Percentiles rank a stretch among this genome's conserved stretches.
phyloP scores from a whole-genome alignment of 2,888 invertebrate species.

The Chalcosyrphus nemorum region DNA sequence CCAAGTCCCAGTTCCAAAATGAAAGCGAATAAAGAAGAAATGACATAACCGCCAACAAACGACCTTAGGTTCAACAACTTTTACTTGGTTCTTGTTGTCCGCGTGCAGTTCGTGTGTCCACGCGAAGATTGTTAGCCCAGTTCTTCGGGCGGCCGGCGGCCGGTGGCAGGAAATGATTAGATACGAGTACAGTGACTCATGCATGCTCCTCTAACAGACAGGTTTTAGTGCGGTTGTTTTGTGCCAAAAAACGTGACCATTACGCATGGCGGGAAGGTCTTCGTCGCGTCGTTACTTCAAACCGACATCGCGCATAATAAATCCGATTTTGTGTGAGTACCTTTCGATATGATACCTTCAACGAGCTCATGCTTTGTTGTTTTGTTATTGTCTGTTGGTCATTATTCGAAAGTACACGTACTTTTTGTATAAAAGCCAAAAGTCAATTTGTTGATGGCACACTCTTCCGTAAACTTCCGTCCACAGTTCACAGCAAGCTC shows the following conservation, averaged over 20 bases:
- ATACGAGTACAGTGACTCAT: constrained; percentile 49
- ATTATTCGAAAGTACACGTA: constrained; percentile 20
- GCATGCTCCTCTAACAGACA: constrained; percentile 24
- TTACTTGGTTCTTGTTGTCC: constrained; percentile 38
- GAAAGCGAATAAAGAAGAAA: constrained; percentile 39
- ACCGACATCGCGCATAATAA: constrained; percentile 58
- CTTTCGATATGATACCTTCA: constrained; percentile 45
- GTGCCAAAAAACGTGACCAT: constrained; percentile 63
- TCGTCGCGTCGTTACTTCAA: constrained; percentile 36
- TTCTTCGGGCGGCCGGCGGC: constrained; percentile 18
- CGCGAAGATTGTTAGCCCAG: neutral
- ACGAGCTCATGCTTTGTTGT: constrained; percentile 2
- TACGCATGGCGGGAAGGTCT: constrained; percentile 57
- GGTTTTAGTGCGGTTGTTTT: constrained; percentile 33
- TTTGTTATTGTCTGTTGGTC: constrained; percentile 7
- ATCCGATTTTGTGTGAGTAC: constrained; percentile 22
- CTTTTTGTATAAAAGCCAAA: constrained; percentile 57
- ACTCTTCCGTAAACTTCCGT: constrained; percentile 43
- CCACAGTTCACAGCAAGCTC: constrained; percentile 22
- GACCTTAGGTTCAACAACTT: constrained; percentile 64
- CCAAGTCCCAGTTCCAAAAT: neutral
- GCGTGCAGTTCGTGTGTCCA: neutral
- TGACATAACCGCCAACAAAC: constrained; percentile 33
- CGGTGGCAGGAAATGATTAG: constrained; percentile 49
- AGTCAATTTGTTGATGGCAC: constrained; percentile 49